phyloP scores from a whole-genome alignment of 2,113 vertebrate genomes.

The Piprites chloris region DNA sequence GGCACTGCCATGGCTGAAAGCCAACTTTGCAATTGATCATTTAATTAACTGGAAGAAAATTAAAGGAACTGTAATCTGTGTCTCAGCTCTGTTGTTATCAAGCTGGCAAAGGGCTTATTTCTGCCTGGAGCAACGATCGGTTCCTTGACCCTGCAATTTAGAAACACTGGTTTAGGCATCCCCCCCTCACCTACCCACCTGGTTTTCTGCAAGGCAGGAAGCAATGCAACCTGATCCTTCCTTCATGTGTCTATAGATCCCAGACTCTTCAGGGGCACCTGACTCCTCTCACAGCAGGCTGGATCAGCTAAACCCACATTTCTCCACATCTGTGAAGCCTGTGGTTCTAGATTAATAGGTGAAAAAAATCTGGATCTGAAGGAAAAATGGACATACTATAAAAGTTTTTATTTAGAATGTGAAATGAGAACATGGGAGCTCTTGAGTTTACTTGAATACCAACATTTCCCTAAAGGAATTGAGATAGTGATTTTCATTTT shows the following conservation, averaged over 20 bases:
- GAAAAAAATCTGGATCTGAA: not conserved
- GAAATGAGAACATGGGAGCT: not conserved
- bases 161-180: not conserved
- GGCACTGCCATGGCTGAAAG: not conserved
- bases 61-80: slow-evolving; percentile 49
- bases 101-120: slow-evolving; percentile 12
- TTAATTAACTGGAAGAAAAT: slow-evolving; percentile 64
- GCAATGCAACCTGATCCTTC: not conserved
- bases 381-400: not conserved
- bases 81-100: slow-evolving; percentile 44
- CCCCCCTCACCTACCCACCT: not conserved
- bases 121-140: not conserved
- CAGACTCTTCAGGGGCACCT: not conserved
- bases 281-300: not conserved
- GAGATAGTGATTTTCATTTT: not conserved
- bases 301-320: not conserved
- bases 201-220: not conserved
- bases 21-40: slow-evolving; percentile 35
- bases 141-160: slow-evolving; percentile 33
- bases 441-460: not conserved
- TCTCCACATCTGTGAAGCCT: not conserved
- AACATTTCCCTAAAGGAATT: not conserved
- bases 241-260: not conserved
- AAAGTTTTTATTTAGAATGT: not conserved
- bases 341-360: not conserved